A percentile compares a stretch with the other conserved stretches of the same genome.
Conservation (phyloP, 2,888 invertebrate species). For the Heterodera filipjevi region DNA sequence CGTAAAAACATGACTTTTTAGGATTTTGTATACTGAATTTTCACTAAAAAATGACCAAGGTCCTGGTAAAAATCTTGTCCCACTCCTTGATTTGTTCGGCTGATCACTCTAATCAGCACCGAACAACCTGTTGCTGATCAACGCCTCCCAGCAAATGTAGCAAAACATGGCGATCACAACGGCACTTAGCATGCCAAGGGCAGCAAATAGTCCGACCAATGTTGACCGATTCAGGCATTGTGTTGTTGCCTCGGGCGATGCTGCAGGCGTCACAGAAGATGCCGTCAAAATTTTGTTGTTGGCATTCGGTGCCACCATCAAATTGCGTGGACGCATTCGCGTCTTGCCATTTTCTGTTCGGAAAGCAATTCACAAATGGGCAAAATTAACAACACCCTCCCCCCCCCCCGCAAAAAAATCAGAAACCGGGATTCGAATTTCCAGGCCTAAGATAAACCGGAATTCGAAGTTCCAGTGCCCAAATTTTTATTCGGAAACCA, state of each 20-base stretch:
- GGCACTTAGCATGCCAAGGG: background rate
- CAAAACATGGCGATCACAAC: background rate
- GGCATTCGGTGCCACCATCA: background rate
- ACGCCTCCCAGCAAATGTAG: constrained; percentile 18
- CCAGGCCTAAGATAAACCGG: too few species aligned
- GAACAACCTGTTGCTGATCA: constrained; percentile 3
- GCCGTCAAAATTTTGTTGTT: background rate
- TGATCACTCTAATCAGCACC: background rate
- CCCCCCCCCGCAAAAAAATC: too few species aligned
- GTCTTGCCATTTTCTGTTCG: background rate
- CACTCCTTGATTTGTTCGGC: background rate
- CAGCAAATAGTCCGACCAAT: constrained; percentile 9
- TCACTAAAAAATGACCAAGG: too few species aligned
- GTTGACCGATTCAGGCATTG: constrained; percentile 13
- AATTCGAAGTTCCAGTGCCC: too few species aligned
- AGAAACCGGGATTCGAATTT: too few species aligned
- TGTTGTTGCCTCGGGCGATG: background rate
- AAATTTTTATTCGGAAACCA: too few species aligned
- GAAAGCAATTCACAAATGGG: too few species aligned
- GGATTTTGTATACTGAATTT: too few species aligned
- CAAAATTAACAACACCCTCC: too few species aligned
- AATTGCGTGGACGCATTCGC: constrained; percentile 1
- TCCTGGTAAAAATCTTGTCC: too few species aligned
- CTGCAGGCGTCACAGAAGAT: background rate
- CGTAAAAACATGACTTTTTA: too few species aligned